Conservation (phyloP, 37 sponge, comb jelly and placozoan genomes). For the Tethya wilhelma region DNA sequence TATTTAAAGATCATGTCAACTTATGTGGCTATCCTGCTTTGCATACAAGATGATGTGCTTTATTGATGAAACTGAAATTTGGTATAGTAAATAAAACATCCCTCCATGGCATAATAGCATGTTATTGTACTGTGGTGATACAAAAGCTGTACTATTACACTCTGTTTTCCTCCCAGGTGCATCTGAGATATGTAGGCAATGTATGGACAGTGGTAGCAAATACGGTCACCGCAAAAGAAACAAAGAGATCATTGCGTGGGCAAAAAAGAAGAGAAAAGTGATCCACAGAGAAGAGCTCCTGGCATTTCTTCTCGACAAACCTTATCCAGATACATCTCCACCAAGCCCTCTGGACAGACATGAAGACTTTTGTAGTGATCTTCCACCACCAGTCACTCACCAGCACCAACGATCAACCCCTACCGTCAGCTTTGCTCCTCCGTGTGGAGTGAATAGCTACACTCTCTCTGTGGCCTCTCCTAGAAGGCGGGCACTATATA, state of each 20-base stretch:
- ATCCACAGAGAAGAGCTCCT: slow-evolving; percentile 78
- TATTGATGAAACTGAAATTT: too few species aligned
- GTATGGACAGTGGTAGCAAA: slow-evolving; percentile 71
- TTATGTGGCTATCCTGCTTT: too few species aligned
- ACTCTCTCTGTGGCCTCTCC: slow-evolving; percentile 6
- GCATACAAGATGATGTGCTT: too few species aligned
- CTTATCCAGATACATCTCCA: slow-evolving; percentile 34
- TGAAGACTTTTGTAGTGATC: too few species aligned
- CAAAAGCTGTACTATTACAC: too few species aligned
- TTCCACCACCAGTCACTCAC: slow-evolving; percentile 13
- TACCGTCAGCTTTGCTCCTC: too few species aligned
- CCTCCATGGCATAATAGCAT: too few species aligned
- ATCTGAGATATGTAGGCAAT: slow-evolving; percentile 72
- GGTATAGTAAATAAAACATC: too few species aligned
- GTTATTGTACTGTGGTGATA: too few species aligned
- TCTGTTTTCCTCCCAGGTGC: slow-evolving; percentile 32
- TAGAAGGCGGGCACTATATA: slow-evolving; percentile 48
- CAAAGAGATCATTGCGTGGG: slow-evolving; percentile 76
- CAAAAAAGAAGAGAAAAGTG: slow-evolving; percentile 71
- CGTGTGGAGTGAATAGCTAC: neutral
- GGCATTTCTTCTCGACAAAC: slow-evolving; percentile 71
- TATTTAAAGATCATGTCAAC: neutral
- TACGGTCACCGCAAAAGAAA: slow-evolving; percentile 72
- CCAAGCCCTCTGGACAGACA: neutral
- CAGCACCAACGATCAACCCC: slow-evolving; percentile 1